Evolutionary conservation across 2,888 invertebrate species (phyloP).

Genomic region (Hipparchia sbordonii): DNA sequence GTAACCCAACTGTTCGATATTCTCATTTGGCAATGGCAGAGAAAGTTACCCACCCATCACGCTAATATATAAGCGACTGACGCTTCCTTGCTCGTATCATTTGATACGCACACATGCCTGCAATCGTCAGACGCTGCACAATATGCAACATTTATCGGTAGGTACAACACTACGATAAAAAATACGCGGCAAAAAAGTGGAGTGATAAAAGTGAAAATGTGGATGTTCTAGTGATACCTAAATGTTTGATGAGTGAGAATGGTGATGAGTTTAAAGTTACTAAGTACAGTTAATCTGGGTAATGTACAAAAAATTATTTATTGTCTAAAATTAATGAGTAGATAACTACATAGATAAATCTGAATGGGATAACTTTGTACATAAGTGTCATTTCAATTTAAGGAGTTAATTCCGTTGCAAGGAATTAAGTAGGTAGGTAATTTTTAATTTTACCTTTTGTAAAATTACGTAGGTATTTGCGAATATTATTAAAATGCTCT

Average conservation of each 20-base stretch:
- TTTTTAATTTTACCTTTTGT: no score
- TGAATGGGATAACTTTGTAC: no score
- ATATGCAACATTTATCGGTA: constrained; percentile 79
- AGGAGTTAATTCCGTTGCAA: no score
- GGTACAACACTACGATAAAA: constrained; percentile 56
- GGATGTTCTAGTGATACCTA: not conserved
- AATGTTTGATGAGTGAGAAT: not conserved
- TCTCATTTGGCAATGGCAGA: constrained; percentile 65
- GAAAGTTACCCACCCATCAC: constrained; percentile 73
- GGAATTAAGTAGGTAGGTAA: no score
- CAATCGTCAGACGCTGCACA: constrained; percentile 66
- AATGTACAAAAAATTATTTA: constrained; percentile 1
- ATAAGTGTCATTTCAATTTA: no score
- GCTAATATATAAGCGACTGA: constrained; percentile 73
- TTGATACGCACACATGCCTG: constrained; percentile 60
- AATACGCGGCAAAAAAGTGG: constrained; percentile 48
- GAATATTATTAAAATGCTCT: no score
- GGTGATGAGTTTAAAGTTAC: not conserved
- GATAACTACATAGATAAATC: no score
- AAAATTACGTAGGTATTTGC: no score
- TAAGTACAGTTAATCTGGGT: not conserved
- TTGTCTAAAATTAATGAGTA: not conserved
- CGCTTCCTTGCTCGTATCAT: constrained; percentile 67
- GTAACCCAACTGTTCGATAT: constrained; percentile 29
- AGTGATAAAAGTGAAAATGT: constrained; percentile 21